Base-by-base conservation (phyloP, 2,797 vertebrate genomes). In the Euthynnus affinis region DNA sequence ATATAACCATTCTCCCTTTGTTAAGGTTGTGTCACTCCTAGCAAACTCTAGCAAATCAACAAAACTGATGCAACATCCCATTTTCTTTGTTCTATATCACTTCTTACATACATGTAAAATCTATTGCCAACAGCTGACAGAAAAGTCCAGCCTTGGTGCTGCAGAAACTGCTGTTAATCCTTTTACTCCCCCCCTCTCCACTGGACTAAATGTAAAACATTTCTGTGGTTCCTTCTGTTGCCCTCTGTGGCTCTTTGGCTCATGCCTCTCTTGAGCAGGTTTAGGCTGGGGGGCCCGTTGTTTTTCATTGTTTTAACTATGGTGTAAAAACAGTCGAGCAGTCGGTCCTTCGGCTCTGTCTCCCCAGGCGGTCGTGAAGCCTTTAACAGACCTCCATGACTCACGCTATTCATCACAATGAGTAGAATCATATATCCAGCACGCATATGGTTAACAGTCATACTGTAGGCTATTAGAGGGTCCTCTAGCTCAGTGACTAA, bases 401-500 rank as follows among this genome's bases (percentile, higher is more conserved):
- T 90, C 86, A 83, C 22, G 3, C 49, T 79, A 89, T 92, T 87
- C 80, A 90, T 90, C 87, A 87, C 81, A 81, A 85, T 83, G 78
- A 85, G 49, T 71, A 77, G 63, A 90, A 81, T 74, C n/a, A 44
- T 87, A 79, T 65, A 74, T 53, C 82, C 74, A 75, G 29, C 63
- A 67, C 62, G 51, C 53, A 71, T 49, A 70, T 59, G 65, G 55
- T 68, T 76, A 87, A 79, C 65, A 29, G 59, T 62, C 71, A 56
- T 34, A 64, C 61, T 80, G 71, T 65, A 32, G 68, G 65, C 58
- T 64, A 52, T 66, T 65, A 81, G 76, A 42, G 49, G 49, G 44
- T 64, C 75, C 68, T 64, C 59, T 42, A 23, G 53, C 74, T 81
- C 51, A 51, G 32, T 85, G 84, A 84, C 60, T 83, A 91, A 81